A percentile compares a stretch with the other conserved stretches of the same genome.
phyloP scores from a whole-genome alignment of 2,888 invertebrate species.

The Cephus sareptanus region DNA sequence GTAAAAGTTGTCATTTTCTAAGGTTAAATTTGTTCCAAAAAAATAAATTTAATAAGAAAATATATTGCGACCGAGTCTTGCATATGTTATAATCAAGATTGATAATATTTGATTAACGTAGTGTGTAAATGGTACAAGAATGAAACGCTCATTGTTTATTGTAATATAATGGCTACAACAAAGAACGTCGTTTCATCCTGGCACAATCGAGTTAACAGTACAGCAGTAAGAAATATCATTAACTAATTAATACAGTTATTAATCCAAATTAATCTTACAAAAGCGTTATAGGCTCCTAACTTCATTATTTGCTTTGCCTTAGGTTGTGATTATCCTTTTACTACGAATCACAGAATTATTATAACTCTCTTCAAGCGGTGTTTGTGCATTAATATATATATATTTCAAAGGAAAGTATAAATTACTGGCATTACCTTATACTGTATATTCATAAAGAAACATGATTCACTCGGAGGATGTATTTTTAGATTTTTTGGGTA shows the following conservation, averaged over 20 bases:
- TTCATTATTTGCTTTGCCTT: neutral
- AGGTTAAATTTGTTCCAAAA: neutral
- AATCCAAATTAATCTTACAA: neutral
- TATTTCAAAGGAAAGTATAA: neutral
- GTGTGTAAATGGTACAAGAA: neutral
- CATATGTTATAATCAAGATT: neutral
- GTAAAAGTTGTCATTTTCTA: neutral
- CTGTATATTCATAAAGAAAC: neutral
- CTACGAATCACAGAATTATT: neutral
- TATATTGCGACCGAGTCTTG: neutral
- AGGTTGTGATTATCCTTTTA: neutral
- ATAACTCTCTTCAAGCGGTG: neutral
- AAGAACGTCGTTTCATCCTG: neutral
- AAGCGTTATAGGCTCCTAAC: neutral
- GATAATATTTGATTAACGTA: neutral
- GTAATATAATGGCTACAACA: neutral
- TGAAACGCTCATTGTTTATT: neutral
- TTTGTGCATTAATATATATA: neutral
- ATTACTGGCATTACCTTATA: neutral
- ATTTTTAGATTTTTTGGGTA: slow-evolving; percentile 26
- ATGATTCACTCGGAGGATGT: slow-evolving; percentile 3
- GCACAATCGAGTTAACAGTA: neutral
- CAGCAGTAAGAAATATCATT: neutral
- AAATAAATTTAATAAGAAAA: neutral
- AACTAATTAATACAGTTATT: neutral